Evolutionary conservation across 2,797 vertebrate species (phyloP).

Genomic region (Channallabes apus): DNA sequence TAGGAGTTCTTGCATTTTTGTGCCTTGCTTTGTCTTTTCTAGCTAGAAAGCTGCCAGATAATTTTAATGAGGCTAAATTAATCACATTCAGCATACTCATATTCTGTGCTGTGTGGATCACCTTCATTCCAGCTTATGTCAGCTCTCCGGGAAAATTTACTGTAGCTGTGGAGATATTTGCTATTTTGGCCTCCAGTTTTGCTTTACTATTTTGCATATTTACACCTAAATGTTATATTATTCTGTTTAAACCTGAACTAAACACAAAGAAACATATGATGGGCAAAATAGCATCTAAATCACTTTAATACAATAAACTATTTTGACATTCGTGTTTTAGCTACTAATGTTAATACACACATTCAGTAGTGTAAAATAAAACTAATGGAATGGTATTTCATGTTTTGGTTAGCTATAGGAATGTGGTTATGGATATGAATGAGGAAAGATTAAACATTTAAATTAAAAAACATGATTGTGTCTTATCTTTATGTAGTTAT

Average conservation of each 20-base stretch:
- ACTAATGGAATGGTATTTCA: no score
- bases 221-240: constrained; percentile 61
- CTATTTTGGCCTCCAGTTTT: constrained; percentile 59
- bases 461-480: not conserved
- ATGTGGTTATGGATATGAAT: not conserved
- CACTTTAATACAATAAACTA: constrained; percentile 24
- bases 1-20: no score
- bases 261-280: constrained; percentile 63
- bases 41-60: constrained; percentile 30
- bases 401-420: not conserved
- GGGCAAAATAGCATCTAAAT: constrained; percentile 53
- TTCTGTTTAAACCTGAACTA: constrained; percentile 59
- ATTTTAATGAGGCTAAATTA: constrained; percentile 15
- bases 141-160: constrained; percentile 55
- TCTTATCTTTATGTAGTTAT: not conserved
- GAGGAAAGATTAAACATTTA: not conserved
- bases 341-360: not conserved
- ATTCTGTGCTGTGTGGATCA: constrained; percentile 4
- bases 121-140: constrained; percentile 16
- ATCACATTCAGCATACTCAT: constrained; percentile 44
- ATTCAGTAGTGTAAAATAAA: no score
- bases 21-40: no score
- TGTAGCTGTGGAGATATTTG: constrained; percentile 62
- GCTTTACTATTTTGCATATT: constrained; percentile 60
- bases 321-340: not conserved